These are phyloP conservation scores for Phoxinus phoxinus DNA, from an alignment of 2,113 vertebrate species.

Conservation along the genomic window DNA sequence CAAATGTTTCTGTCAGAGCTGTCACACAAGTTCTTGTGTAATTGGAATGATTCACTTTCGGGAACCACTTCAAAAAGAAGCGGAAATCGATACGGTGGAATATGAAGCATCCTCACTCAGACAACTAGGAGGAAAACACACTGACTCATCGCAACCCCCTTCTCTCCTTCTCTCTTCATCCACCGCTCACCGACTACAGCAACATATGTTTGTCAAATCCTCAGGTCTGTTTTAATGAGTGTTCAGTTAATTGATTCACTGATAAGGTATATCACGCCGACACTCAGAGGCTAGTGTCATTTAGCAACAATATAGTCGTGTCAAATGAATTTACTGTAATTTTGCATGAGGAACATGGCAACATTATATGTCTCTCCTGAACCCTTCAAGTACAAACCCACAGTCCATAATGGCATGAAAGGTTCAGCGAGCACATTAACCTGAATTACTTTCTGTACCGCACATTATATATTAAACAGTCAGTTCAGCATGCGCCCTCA, in stretches of 20 bases:
- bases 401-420: background rate
- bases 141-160: background rate
- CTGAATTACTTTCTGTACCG: background rate
- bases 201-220: constrained; percentile 8
- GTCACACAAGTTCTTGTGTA: constrained; percentile 57
- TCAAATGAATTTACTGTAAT: background rate
- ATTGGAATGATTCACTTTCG: constrained; percentile 64
- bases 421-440: constrained; percentile 16
- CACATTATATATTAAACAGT: constrained; percentile 15
- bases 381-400: background rate
- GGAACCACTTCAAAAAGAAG: constrained; percentile 57
- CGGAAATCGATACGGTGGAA: constrained; percentile 60
- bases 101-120: constrained; percentile 44
- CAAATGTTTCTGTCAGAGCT: constrained; percentile 66
- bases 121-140: constrained; percentile 20
- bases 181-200: background rate
- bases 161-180: background rate
- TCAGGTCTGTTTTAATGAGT: constrained; percentile 4
- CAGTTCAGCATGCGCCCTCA: background rate
- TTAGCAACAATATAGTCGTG: background rate
- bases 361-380: background rate
- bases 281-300: background rate
- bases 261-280: background rate
- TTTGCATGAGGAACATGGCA: background rate
- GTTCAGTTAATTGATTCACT: background rate